Evolutionary conservation across 2,888 invertebrate genomes (phyloP), one percentile per base, ranked within the genome.

Genomic region (Cataglyphis altisquamis): DNA sequence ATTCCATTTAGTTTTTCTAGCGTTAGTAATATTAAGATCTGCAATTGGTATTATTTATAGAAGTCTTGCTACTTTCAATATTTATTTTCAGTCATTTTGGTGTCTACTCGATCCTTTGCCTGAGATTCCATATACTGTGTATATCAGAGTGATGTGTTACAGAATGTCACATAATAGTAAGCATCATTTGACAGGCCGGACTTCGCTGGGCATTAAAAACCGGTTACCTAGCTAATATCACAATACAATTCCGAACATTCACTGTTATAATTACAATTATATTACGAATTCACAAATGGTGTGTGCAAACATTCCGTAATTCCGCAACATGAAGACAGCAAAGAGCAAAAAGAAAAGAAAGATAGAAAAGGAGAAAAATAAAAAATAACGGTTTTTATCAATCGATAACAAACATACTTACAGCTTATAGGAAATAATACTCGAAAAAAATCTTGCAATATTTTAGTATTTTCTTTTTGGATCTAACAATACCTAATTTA

Each of bases 161-260:
- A 93, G 91, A 89, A 90, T 90, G 87, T 90, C 90, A 90, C 90
- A 91, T 92, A 92, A 90, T 91, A 92, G 89, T 92, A 93, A 92
- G 91, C 91, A 90, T 93, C 89, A 91, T 92, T 92, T 92, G 90
- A 93, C 93, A 94, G 92, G 93, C 92, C 93, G 93, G 92, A 93
- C 92, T 94, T 94, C 94, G 94, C 94, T 94, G 94, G 94, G 94
- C 94, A 94, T 94, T 94, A 94, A 93, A 89, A 90, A 93, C 93
- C 92, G 94, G 92, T 93, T 93, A 94, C 91, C 92, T 94, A 93
- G 93, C 94, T 94, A 88, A 91, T 93, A 92, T 91, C 88, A 89
- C 87, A 77, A 88, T 88, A 85, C 83, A 87, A 74, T 81, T 85
- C 60, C 41, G n/a, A 75, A 84, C 80, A 75, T 21, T 82, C 86